These are phyloP conservation scores for Keiferia lycopersicella DNA, from an alignment of 2,888 invertebrate genomes.

Conservation along the genomic window DNA sequence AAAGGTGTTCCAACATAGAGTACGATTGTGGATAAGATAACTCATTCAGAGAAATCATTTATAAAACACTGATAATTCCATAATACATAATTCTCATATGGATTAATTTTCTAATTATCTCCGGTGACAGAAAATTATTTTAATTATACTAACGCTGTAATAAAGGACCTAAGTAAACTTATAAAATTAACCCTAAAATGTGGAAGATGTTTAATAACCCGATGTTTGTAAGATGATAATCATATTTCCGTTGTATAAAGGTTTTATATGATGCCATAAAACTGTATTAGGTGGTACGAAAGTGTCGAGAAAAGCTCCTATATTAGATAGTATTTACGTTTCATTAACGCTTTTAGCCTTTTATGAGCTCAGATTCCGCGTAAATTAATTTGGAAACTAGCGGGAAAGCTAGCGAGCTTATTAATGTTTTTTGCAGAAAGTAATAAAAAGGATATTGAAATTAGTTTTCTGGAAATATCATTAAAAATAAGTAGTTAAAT, in stretches of 20 bases:
- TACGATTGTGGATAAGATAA: neutral
- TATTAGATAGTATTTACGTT: constrained; percentile 70
- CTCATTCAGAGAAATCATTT: too few relatives aligned
- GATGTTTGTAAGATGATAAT: constrained; percentile 52
- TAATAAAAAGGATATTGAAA: neutral
- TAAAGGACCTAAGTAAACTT: constrained; percentile 56
- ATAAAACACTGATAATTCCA: too few relatives aligned
- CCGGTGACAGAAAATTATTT: constrained; percentile 40
- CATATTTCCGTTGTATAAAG: constrained; percentile 66
- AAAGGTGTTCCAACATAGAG: too few relatives aligned
- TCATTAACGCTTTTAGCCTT: constrained; percentile 52
- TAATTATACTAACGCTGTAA: constrained; percentile 58
- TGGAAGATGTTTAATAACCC: constrained; percentile 50
- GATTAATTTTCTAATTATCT: constrained; percentile 30
- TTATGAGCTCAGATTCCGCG: constrained; percentile 45
- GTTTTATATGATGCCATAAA: constrained; percentile 68
- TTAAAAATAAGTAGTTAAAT: too few relatives aligned
- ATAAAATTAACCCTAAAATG: constrained; percentile 58
- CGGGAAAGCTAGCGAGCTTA: constrained; percentile 20
- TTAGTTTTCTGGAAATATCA: neutral
- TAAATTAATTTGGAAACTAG: constrained; percentile 45
- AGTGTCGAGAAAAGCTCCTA: constrained; percentile 49
- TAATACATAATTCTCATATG: neutral
- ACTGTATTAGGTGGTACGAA: constrained; percentile 59
- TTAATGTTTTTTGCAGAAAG: neutral